Conservation (phyloP, 2,888 invertebrate genomes). For the Anorthoa munda region DNA sequence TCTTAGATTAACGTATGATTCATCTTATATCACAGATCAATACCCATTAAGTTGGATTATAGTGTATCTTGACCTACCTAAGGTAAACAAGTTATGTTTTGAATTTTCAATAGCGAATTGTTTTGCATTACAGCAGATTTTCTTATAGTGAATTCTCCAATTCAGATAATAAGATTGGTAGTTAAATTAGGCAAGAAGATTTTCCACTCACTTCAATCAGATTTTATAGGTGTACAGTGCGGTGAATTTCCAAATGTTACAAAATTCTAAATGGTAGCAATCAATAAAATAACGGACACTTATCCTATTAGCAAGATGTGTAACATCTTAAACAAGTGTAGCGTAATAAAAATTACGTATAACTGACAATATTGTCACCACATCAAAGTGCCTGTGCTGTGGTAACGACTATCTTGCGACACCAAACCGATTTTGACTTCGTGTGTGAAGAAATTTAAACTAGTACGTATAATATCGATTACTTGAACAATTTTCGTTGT, state of each 20-base stretch:
- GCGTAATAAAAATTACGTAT: conserved; percentile 42
- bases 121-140: background rate
- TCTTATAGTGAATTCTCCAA: background rate
- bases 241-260: background rate
- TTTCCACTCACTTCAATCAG: too few species aligned
- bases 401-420: conserved; percentile 55
- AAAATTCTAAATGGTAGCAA: conserved; percentile 11
- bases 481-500: conserved; percentile 64
- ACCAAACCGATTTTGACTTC: conserved; percentile 50
- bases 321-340: conserved; percentile 25
- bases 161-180: too few species aligned
- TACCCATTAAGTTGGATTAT: background rate
- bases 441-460: conserved; percentile 64
- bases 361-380: conserved; percentile 57
- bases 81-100: background rate
- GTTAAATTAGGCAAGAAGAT: background rate
- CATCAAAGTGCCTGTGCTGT: conserved; percentile 51
- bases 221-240: too few species aligned
- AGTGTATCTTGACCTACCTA: conserved; percentile 4
- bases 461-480: conserved; percentile 57
- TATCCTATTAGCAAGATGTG: conserved; percentile 33
- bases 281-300: conserved; percentile 34
- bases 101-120: background rate
- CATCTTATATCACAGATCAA: background rate
- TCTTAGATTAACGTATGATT: conserved; percentile 23